Conservation (phyloP, 2,888 invertebrate species). For the Eristalis tenax region DNA sequence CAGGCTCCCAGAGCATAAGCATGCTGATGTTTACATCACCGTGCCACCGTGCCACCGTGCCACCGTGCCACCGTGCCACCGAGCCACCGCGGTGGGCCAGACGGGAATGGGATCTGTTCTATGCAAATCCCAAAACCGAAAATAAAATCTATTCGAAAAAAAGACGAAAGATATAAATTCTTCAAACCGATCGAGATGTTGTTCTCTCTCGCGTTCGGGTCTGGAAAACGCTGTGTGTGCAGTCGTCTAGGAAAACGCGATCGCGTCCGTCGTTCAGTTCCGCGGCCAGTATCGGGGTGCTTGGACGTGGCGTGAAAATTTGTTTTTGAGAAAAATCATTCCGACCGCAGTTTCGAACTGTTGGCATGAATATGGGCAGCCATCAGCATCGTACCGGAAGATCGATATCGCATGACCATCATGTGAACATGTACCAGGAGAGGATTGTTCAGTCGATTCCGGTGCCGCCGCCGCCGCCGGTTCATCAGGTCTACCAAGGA, state of each 20-base stretch:
- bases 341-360: neutral
- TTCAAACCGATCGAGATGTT: conserved; percentile 17
- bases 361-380: conserved; percentile 33
- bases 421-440: conserved; percentile 58
- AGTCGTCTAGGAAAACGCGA: conserved; percentile 28
- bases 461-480: conserved; percentile 28
- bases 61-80: neutral
- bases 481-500: conserved; percentile 62
- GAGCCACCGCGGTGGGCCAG: no score
- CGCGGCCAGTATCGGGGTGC: conserved; percentile 26
- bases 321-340: neutral
- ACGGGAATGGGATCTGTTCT: neutral
- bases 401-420: conserved; percentile 32
- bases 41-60: neutral
- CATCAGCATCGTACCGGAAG: conserved; percentile 35
- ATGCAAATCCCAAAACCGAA: conserved; percentile 49
- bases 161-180: conserved; percentile 14
- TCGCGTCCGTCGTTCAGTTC: conserved; percentile 38
- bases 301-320: conserved; percentile 12
- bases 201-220: neutral
- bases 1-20: conserved; percentile 19
- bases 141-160: conserved; percentile 29
- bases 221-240: neutral
- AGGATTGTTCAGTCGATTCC: conserved; percentile 39
- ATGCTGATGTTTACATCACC: neutral